Evolutionary conservation across 1,140 invertebrate genomes (phyloP).

Genomic region (Penaeus chinensis): DNA sequence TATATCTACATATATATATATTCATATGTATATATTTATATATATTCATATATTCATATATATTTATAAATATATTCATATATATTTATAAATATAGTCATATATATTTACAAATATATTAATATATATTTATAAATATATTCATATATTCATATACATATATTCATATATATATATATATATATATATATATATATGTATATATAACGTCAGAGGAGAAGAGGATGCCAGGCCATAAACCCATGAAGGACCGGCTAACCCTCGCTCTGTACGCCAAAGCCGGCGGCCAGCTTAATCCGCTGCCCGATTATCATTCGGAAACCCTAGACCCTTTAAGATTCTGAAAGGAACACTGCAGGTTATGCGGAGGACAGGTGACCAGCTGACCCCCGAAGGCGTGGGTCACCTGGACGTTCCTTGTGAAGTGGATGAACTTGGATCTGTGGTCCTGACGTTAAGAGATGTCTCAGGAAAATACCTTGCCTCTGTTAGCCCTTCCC

Average conservation of each 20-base stretch:
- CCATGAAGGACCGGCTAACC: background rate
- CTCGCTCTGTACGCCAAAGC: background rate
- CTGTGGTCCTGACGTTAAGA: background rate
- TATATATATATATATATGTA: no score
- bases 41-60: no score
- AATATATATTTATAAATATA: no score
- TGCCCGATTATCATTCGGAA: background rate
- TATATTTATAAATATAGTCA: no score
- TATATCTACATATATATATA: no score
- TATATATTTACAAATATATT: no score
- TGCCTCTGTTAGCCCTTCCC: background rate
- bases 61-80: no score
- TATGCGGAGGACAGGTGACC: background rate
- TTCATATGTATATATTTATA: no score
- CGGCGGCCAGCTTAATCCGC: background rate
- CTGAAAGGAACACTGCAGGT: background rate
- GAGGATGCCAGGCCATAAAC: background rate
- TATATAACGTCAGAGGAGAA: background rate
- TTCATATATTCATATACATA: no score
- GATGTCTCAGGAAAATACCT: background rate
- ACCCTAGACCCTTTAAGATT: background rate
- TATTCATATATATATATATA: no score
- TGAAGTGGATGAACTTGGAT: background rate
- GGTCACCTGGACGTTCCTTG: background rate
- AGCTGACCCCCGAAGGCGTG: background rate